Conservation (phyloP, 2,888 invertebrate genomes). For the Helicoverpa assulta region DNA sequence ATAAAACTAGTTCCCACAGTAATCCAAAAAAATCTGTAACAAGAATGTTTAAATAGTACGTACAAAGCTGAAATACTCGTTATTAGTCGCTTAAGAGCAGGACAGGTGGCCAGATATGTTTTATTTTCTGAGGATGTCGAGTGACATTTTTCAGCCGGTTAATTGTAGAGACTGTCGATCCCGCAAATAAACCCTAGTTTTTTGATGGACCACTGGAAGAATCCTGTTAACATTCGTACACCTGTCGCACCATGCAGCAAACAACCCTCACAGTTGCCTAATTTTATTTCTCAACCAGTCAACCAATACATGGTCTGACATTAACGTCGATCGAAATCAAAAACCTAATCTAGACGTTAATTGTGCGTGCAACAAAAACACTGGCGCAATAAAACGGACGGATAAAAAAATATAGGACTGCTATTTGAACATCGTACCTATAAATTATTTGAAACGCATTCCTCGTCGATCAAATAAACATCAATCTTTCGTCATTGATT, state of each 20-base stretch:
- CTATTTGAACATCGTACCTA: slow-evolving; percentile 61
- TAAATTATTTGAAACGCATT: slow-evolving; percentile 69
- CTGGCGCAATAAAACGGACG: slow-evolving; percentile 49
- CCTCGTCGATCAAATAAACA: slow-evolving; percentile 66
- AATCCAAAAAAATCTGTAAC: slow-evolving; percentile 62
- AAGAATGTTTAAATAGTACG: slow-evolving; percentile 61
- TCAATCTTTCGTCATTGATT: slow-evolving; percentile 68
- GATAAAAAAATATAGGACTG: slow-evolving; percentile 54
- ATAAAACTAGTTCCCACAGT: slow-evolving; percentile 55
- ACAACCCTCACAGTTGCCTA: slow-evolving; percentile 63
- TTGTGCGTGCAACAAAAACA: slow-evolving; percentile 35
- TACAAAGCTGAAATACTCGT: slow-evolving; percentile 64
- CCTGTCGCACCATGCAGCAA: slow-evolving; percentile 71
- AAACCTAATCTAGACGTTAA: slow-evolving; percentile 31
- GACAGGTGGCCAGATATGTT: slow-evolving; percentile 79
- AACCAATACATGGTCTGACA: slow-evolving; percentile 11
- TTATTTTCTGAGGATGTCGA: slow-evolving; percentile 81
- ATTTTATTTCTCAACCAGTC: slow-evolving; percentile 55
- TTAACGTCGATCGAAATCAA: slow-evolving; percentile 15
- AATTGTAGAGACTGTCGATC: slow-evolving; percentile 76
- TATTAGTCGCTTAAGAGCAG: slow-evolving; percentile 68
- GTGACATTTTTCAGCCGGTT: slow-evolving; percentile 86
- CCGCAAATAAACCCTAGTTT: slow-evolving; percentile 80
- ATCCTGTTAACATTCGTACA: slow-evolving; percentile 78
- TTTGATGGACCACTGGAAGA: slow-evolving; percentile 77